Base-by-base conservation (phyloP, 2,888 invertebrate genomes). In the Sinodicranocentrus sp. region DNA sequence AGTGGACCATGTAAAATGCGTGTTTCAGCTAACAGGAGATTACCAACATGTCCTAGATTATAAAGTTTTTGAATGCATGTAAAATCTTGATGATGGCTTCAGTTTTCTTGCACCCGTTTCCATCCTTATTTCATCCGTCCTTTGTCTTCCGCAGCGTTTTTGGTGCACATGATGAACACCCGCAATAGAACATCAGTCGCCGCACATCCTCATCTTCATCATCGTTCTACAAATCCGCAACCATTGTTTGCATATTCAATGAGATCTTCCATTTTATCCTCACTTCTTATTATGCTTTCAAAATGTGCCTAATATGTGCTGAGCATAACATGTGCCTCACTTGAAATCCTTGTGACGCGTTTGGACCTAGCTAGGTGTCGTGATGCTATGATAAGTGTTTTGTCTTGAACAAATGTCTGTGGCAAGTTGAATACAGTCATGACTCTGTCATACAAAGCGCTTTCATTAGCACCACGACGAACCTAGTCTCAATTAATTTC, bases 1-100 rank as follows among this genome's bases (percentile, higher is more conserved):
- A 59, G 73, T 73, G 73, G 73, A 73, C 73, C 73, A 59, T 73
- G 61, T 73, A 44, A 73, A 73, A 73, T 73, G 61, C 73, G 73
- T 73, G 73, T 39, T 73, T 63, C 61, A 61, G 59, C 73, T 59
- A 63, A 59, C 25, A 73, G 26, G 39, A 61, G 73, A 61, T 73
- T 73, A 57, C 72, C 57, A 72, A 15, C 43, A 23, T 72, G 73
- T 61, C 73, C 73, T 48, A 73, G 26, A 73, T 73, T 48, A 61
- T 23, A 61, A 10, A 6, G 5, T 54, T 54, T 54, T 6, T 13
- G 19, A 71, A 57, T 33, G 54, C 71, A 57, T 21, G 57, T 13
- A 54, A 61, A 73, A 61, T 28, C 54, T 3, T 10, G 19, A 57
- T 21, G 48, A 67, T 25, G 15, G 23, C 19, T 15, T 23, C 10